A percentile compares a stretch with the other conserved stretches of the same genome.
phyloP scores from a whole-genome alignment of 2,888 invertebrate species.

The Pyrrhosoma nymphula region DNA sequence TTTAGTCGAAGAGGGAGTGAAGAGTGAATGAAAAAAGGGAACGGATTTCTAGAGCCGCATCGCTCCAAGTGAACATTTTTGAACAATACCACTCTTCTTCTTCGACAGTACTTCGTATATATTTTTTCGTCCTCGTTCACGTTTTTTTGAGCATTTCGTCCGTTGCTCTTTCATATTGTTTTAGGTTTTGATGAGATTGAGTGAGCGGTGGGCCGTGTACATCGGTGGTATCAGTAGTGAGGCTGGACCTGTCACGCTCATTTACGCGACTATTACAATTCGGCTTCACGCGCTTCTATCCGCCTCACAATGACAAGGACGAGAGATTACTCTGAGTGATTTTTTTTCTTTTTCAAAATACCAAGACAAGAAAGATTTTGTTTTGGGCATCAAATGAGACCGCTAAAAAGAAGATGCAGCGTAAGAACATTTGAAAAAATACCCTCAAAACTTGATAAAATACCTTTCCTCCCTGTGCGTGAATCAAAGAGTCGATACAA shows the following conservation, averaged over 20 bases:
- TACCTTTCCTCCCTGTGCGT: too few species aligned
- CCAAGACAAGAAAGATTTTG: neutral
- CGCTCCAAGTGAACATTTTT: constrained; percentile 45
- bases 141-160: constrained; percentile 28
- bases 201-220: neutral
- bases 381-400: neutral
- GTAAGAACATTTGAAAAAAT: neutral
- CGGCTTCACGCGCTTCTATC: neutral
- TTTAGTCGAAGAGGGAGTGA: neutral
- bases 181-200: neutral
- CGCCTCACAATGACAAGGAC: neutral
- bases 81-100: neutral
- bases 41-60: constrained; percentile 36
- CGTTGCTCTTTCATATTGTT: neutral
- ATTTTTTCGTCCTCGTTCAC: neutral
- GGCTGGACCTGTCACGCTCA: neutral
- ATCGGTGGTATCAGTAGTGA: constrained; percentile 9
- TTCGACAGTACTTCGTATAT: neutral
- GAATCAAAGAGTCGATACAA: too few species aligned
- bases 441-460: too few species aligned
- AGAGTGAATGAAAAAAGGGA: neutral
- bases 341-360: neutral
- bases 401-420: neutral
- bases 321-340: neutral
- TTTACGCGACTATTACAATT: neutral